These are phyloP conservation scores for Anoplophora glabripennis DNA, from an alignment of 1,140 invertebrate species.

Conservation along the genomic window DNA sequence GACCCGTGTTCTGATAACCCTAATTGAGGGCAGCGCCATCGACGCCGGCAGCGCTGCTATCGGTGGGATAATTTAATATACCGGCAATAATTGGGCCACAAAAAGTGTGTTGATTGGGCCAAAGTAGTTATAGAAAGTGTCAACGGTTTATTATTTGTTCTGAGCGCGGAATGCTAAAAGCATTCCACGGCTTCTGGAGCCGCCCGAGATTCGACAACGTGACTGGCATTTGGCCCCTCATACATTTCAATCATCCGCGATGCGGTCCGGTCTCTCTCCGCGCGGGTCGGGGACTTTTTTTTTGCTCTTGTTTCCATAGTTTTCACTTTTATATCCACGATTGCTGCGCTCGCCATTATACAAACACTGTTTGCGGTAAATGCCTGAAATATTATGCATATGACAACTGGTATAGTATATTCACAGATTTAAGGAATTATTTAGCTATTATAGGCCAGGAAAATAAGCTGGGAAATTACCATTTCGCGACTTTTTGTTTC, in stretches of 20 bases:
- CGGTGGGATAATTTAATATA: slow-evolving; percentile 13
- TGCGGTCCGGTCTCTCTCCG: too few relatives aligned
- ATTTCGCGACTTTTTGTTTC: too few relatives aligned
- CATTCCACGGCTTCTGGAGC: slow-evolving; percentile 33
- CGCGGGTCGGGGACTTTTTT: too few relatives aligned
- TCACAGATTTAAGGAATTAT: too few relatives aligned
- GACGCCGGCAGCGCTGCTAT: slow-evolving; percentile 1
- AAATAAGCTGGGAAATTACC: too few relatives aligned
- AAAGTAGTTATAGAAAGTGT: slow-evolving; percentile 17
- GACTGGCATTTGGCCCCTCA: slow-evolving; percentile 34
- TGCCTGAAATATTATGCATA: too few relatives aligned
- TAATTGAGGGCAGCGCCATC: background rate
- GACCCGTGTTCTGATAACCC: background rate
- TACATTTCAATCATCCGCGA: slow-evolving; percentile 38
- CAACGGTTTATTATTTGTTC: slow-evolving; percentile 33
- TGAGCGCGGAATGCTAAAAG: slow-evolving; percentile 36
- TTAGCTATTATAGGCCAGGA: too few relatives aligned
- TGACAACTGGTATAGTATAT: too few relatives aligned
- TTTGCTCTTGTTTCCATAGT: too few relatives aligned
- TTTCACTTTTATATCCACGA: too few relatives aligned
- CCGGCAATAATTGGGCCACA: slow-evolving; percentile 25
- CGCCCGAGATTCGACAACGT: slow-evolving; percentile 36
- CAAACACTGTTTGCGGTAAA: too few relatives aligned
- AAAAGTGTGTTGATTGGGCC: slow-evolving; percentile 33
- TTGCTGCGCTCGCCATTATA: too few relatives aligned